phyloP scores from a whole-genome alignment of 1,140 invertebrate genomes.

The Periplaneta americana region DNA sequence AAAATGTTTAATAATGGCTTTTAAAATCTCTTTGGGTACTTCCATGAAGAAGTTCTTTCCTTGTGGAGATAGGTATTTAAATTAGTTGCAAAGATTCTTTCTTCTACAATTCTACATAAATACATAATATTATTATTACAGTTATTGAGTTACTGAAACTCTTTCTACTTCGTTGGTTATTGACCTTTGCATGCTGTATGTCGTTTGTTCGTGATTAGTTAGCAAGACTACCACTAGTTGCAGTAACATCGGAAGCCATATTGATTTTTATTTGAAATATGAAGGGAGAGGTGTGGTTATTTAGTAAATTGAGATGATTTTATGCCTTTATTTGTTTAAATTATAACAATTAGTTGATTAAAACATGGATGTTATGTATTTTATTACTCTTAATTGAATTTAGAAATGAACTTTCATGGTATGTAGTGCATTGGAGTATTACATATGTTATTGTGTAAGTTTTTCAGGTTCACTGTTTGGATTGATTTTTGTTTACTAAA shows the following conservation, averaged over 20 bases:
- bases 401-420: constrained; percentile 8
- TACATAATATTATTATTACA: too few species aligned
- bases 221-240: not conserved
- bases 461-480: not conserved
- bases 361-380: not conserved
- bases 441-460: not conserved
- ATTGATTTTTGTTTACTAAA: too few species aligned
- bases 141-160: too few species aligned
- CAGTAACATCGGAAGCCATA: constrained; percentile 18
- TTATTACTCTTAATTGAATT: not conserved
- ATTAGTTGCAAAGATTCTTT: too few species aligned
- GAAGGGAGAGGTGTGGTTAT: constrained; percentile 23
- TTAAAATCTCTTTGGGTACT: too few species aligned
- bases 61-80: too few species aligned
- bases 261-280: constrained; percentile 23
- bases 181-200: not conserved
- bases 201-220: not conserved
- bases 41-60: too few species aligned
- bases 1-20: too few species aligned
- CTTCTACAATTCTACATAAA: too few species aligned
- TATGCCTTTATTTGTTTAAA: constrained; percentile 4
- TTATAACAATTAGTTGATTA: not conserved
- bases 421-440: not conserved
- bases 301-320: constrained; percentile 13
- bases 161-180: too few species aligned